Evolutionary conservation across 1,140 invertebrate genomes (phyloP).

Genomic region (Scaptomyza pallida): DNA sequence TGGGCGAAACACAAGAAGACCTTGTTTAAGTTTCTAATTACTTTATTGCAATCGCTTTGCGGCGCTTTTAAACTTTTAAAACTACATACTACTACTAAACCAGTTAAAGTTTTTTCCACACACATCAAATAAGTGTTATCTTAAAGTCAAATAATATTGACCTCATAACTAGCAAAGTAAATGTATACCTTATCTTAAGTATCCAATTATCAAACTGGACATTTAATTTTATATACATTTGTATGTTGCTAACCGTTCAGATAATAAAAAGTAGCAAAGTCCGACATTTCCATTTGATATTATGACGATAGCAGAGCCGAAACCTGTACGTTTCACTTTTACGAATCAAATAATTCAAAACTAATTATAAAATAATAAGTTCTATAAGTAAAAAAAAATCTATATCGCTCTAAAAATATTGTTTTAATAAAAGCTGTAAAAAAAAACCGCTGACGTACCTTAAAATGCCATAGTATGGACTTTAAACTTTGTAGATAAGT

Average conservation of each 20-base stretch:
- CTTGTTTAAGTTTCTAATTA: not conserved
- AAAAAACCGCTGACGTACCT: not conserved
- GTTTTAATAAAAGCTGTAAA: too few relatives aligned
- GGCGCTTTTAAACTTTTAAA: not conserved
- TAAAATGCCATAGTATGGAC: not conserved
- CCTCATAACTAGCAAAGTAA: slow-evolving; percentile 21
- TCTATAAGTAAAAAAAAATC: too few relatives aligned
- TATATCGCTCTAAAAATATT: too few relatives aligned
- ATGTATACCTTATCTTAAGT: slow-evolving; percentile 34
- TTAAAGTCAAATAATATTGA: slow-evolving; percentile 17
- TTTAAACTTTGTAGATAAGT: slow-evolving; percentile 2
- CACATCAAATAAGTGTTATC: slow-evolving; percentile 23
- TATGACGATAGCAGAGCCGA: slow-evolving; percentile 5
- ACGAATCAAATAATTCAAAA: too few relatives aligned
- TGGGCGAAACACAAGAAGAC: too few relatives aligned
- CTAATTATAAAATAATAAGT: not conserved
- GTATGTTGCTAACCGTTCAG: slow-evolving; percentile 1
- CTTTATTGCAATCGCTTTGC: slow-evolving; percentile 13
- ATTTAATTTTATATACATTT: slow-evolving; percentile 5
- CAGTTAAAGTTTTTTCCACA: not conserved
- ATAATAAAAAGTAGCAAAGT: slow-evolving; percentile 28
- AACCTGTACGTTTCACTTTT: too few relatives aligned
- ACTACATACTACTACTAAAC: too few relatives aligned
- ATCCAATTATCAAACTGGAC: slow-evolving; percentile 40
- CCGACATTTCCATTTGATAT: not conserved